A percentile compares a stretch with the other conserved stretches of the same genome.
phyloP scores from a whole-genome alignment of 1,140 invertebrate genomes.

The Pollicipes pollicipes region DNA sequence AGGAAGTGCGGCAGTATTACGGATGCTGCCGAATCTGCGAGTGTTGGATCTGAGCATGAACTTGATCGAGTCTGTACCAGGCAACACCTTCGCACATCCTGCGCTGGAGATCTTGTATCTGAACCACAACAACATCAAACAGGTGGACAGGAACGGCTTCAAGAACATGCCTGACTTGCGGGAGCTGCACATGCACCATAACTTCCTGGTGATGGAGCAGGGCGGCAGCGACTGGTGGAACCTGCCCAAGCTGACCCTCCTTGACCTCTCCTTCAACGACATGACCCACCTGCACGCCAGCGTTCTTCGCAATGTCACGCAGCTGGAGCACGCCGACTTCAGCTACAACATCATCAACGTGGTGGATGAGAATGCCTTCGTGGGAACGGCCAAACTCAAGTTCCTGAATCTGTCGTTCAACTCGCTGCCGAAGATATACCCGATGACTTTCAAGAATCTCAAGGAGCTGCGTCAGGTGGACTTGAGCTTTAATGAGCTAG shows the following conservation, averaged over 20 bases:
- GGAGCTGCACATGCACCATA: background rate
- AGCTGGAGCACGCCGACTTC: background rate
- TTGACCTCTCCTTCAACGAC: background rate
- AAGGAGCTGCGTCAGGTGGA: background rate
- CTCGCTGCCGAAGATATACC: background rate
- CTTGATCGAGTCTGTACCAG: background rate
- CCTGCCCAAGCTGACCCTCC: background rate
- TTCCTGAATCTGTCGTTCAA: background rate
- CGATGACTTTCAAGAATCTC: background rate
- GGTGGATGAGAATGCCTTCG: background rate
- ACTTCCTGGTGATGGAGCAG: background rate
- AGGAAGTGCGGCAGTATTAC: background rate
- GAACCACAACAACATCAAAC: constrained; percentile 1
- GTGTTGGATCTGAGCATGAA: background rate
- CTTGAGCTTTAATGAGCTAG: background rate
- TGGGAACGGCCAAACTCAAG: background rate
- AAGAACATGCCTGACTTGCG: background rate
- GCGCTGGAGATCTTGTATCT: background rate
- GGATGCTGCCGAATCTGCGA: background rate
- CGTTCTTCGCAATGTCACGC: background rate
- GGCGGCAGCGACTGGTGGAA: background rate
- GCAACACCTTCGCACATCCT: background rate
- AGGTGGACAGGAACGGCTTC: background rate
- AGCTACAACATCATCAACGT: background rate
- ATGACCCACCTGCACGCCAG: background rate